Base-by-base conservation (phyloP, 2,888 invertebrate species). In the Poecilus cupreus region DNA sequence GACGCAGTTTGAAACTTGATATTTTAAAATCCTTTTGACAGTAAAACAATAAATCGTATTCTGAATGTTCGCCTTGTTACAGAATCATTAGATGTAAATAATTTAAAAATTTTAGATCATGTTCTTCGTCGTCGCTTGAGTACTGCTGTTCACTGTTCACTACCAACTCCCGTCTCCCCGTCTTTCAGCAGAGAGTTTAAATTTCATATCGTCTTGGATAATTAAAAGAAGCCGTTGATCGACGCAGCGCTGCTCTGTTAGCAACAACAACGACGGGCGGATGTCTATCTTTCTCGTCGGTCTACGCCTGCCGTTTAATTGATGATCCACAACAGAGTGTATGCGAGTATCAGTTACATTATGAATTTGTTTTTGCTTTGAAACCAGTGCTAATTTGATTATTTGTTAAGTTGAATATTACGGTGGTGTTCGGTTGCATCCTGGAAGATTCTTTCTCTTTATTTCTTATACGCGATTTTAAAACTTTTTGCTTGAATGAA, bases 151-250 rank as follows among this genome's bases (percentile, higher is more conserved):
- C 22, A 26, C 11, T 13, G 60, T 13, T n/a, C n/a, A n/a, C n/a
- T n/a, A n/a, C 60, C n/a, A 8, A 8, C 32, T 5, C 8, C 32
- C 60, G 60, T 54, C 51, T 49, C 6, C 54, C 6, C 54, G 54
- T 54, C 54, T 18, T 54, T 20, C 51, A n/a, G 26, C 46, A 46
- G 54, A 16, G 37, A 54, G 76, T 54, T 77, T 57, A 77, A 77
- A 57, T 77, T 77, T 77, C 76, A 77, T 76, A 54, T 57, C 57
- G 76, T 77, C 60, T 32, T 10, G 22, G 39, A 57, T 77, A 77
- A 77, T 77, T 77, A 77, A 77, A 77, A 77, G 76, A 77, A 77
- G 76, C 76, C 76, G 70, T 70, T 70, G 60, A 60, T 60, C 60
- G 60, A 60, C 60, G 60, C 26, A 32, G 8, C 8, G 54, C 20